A percentile compares a stretch with the other conserved stretches of the same genome.
Conservation (phyloP, 2,888 invertebrate genomes). For the Calephelis perditalis region DNA sequence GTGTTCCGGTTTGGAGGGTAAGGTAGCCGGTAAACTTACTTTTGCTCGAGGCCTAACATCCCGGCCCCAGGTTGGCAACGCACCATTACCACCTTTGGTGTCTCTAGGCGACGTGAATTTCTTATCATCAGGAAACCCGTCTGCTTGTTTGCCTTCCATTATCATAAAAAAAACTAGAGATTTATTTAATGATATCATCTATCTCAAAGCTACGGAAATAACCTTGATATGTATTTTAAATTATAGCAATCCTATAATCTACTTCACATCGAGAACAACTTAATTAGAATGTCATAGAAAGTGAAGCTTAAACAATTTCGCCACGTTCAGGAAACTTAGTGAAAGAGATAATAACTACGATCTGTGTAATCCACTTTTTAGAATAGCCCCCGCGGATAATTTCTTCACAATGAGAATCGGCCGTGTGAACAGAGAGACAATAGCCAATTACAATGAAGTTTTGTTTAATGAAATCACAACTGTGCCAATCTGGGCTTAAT, state of each 20-base stretch:
- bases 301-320: constrained; percentile 4
- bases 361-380: constrained; percentile 12
- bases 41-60: too few species aligned
- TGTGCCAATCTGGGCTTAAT: constrained; percentile 4
- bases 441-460: constrained; percentile 8
- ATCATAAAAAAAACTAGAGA: too few species aligned
- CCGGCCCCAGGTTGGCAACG: too few species aligned
- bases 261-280: constrained; percentile 3
- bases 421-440: neutral
- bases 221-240: too few species aligned
- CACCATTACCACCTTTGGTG: too few species aligned
- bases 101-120: too few species aligned
- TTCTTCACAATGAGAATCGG: constrained; percentile 10
- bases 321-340: constrained; percentile 8
- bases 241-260: neutral
- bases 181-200: too few species aligned
- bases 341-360: constrained; percentile 4
- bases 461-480: constrained; percentile 11
- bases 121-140: too few species aligned
- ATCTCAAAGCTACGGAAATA: too few species aligned
- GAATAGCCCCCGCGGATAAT: constrained; percentile 1
- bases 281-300: constrained; percentile 3
- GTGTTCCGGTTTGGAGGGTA: too few species aligned
- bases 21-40: too few species aligned
- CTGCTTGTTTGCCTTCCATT: too few species aligned